phyloP scores from a whole-genome alignment of 1,140 invertebrate genomes.

The Drosophila pectinifera region DNA sequence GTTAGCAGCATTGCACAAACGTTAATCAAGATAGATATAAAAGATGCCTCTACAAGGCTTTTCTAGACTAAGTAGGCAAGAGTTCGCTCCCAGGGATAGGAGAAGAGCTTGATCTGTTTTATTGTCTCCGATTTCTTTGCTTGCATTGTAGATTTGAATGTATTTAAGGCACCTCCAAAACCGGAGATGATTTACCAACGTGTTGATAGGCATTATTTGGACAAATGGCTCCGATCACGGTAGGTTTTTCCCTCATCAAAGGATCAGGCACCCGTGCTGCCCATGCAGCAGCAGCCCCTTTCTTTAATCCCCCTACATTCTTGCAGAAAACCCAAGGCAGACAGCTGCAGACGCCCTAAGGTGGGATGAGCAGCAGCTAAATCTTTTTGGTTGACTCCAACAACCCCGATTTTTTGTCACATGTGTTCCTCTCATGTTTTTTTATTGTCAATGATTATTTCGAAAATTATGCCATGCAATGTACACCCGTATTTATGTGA shows the following conservation, averaged over 20 bases:
- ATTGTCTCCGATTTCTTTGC: slow-evolving; percentile 27
- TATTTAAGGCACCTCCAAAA: slow-evolving; percentile 16
- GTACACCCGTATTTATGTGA: slow-evolving; percentile 23
- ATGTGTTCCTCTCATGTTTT: slow-evolving; percentile 11
- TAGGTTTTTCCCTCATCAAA: slow-evolving; percentile 13
- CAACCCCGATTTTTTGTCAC: slow-evolving; percentile 1
- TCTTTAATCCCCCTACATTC: slow-evolving; percentile 6
- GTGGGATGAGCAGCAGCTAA: slow-evolving; percentile 20
- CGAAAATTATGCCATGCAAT: slow-evolving; percentile 2
- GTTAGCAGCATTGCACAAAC: background rate
- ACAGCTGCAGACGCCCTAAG: slow-evolving; percentile 9
- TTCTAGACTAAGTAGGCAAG: slow-evolving; percentile 22
- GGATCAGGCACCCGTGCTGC: background rate
- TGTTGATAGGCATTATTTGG: slow-evolving; percentile 4
- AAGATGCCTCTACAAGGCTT: slow-evolving; percentile 9
- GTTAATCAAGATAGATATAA: background rate
- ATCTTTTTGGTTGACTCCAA: slow-evolving; percentile 8
- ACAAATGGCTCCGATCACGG: slow-evolving; percentile 15
- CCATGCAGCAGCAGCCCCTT: background rate
- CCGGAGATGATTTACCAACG: slow-evolving; percentile 4
- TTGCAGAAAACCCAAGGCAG: slow-evolving; percentile 30
- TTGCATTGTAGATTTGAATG: slow-evolving; percentile 37
- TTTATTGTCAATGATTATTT: slow-evolving; percentile 18
- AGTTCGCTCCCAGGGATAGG: slow-evolving; percentile 3
- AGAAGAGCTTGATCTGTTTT: slow-evolving; percentile 6